These are phyloP conservation scores for Empidonax traillii DNA, from an alignment of 2,113 vertebrate species.

Conservation along the genomic window DNA sequence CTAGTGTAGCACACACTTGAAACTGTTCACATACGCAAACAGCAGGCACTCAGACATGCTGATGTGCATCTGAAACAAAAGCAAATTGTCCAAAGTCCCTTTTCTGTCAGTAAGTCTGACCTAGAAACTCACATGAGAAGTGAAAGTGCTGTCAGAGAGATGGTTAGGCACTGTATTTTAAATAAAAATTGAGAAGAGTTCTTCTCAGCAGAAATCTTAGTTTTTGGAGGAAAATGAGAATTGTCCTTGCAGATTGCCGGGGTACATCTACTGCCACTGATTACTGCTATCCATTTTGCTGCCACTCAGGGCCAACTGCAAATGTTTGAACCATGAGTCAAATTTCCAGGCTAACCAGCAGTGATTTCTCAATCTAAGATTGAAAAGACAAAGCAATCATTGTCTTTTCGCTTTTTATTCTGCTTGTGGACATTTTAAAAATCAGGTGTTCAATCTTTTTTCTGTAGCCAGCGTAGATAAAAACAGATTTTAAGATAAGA, in stretches of 20 bases:
- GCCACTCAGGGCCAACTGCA: background rate
- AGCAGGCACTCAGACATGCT: background rate
- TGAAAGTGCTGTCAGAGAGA: background rate
- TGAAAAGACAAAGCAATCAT: background rate
- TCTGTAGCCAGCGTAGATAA: background rate
- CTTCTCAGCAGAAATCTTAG: background rate
- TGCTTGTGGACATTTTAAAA: background rate
- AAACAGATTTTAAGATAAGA: background rate
- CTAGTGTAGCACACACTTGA: background rate
- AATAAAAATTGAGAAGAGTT: background rate
- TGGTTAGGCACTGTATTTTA: background rate
- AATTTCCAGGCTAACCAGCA: background rate
- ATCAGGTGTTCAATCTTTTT: background rate
- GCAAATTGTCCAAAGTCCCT: background rate
- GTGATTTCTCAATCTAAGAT: background rate
- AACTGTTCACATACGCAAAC: background rate
- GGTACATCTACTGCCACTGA: background rate
- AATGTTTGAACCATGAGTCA: accelerated
- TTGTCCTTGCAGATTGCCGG: background rate
- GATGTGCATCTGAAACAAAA: background rate
- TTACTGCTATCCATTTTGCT: background rate
- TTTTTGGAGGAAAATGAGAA: background rate
- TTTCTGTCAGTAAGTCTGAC: background rate
- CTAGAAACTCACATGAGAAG: background rate
- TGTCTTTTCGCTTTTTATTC: background rate